Conservation (phyloP, 2,113 vertebrate genomes). For the Boulengeromyrus knoepffleri region DNA sequence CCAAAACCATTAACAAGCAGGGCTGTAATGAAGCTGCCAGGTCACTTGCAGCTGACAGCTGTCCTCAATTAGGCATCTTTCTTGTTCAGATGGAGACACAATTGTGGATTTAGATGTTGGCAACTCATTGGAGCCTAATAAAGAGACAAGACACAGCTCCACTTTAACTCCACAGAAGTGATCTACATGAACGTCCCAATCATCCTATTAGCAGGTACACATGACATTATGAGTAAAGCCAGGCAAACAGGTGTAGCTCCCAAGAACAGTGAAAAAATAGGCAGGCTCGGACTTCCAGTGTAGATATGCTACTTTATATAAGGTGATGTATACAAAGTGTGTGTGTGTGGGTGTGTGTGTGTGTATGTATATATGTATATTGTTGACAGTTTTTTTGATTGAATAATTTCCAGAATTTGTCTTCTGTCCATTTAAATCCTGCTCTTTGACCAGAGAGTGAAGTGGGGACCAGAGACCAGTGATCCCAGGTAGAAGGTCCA, state of each 20-base stretch:
- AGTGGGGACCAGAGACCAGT: background rate
- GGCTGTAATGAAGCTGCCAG: background rate
- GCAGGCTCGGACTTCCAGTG: background rate
- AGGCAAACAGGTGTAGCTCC: background rate
- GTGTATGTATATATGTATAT: background rate
- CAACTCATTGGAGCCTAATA: background rate
- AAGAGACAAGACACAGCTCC: background rate
- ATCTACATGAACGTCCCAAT: background rate
- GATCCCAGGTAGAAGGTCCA: background rate
- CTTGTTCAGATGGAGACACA: background rate
- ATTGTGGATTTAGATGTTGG: background rate
- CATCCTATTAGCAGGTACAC: background rate
- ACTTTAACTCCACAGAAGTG: background rate
- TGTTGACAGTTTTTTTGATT: background rate
- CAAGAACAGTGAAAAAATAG: background rate
- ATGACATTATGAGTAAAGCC: background rate
- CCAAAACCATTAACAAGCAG: conserved; percentile 1
- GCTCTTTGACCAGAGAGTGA: background rate
- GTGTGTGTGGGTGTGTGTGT: too few relatives aligned
- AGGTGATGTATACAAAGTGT: background rate
- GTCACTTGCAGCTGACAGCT: conserved; percentile 39
- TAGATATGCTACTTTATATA: background rate
- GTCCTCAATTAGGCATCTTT: conserved; percentile 44
- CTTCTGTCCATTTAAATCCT: background rate
- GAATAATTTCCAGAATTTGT: background rate